Conservation (phyloP, 2,797 vertebrate species). For the Simalia tracyae region DNA sequence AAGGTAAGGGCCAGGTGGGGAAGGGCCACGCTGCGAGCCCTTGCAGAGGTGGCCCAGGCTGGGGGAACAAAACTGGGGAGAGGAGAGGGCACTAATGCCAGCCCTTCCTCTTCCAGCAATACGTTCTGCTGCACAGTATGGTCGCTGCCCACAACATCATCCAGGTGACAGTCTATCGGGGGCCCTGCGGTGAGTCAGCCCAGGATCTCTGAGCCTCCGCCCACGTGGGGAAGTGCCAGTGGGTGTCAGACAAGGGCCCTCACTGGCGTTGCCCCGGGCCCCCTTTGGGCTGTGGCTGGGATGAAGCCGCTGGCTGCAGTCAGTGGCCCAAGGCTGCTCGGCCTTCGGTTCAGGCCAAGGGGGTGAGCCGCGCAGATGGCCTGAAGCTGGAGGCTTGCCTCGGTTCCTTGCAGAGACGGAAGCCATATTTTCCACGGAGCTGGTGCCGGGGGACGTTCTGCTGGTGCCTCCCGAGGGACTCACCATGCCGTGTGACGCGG, state of each 20-base stretch:
- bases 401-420: slow-evolving; percentile 38
- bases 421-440: slow-evolving; percentile 54
- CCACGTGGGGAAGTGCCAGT: rapidly evolving
- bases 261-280: too few relatives aligned
- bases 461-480: slow-evolving; percentile 55
- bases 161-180: slow-evolving; percentile 37
- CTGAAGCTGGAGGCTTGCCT: background rate
- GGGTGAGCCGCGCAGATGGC: too few relatives aligned
- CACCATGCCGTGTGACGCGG: slow-evolving; percentile 61
- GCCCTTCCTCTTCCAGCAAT: slow-evolving; percentile 43
- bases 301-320: background rate
- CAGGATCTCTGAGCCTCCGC: too few relatives aligned
- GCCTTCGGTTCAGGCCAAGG: too few relatives aligned
- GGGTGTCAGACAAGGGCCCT: background rate
- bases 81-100: background rate
- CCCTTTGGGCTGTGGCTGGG: background rate
- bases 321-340: too few relatives aligned
- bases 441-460: slow-evolving; percentile 64
- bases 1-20: slow-evolving; percentile 19
- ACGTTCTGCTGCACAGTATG: slow-evolving; percentile 51
- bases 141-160: slow-evolving; percentile 52
- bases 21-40: rapidly evolving
- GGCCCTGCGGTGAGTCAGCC: slow-evolving; percentile 16
- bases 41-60: rapidly evolving
- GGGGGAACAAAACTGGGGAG: too few relatives aligned